These are phyloP conservation scores for Pyrocoelia pectoralis DNA, from an alignment of 2,888 invertebrate species.

Conservation along the genomic window DNA sequence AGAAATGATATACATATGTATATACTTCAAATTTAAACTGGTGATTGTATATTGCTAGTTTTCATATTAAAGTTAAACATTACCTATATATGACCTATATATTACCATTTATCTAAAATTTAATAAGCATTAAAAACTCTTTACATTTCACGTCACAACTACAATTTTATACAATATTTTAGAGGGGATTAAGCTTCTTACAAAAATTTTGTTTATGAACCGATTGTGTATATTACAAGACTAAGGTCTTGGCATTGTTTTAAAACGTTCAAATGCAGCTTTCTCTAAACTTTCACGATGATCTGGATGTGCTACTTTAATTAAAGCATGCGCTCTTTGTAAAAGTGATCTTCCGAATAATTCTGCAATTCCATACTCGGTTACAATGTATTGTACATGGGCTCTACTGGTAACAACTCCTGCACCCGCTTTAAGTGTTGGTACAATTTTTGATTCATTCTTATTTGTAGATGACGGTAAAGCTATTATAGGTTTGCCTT, in stretches of 20 bases:
- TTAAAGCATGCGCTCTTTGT: slow-evolving; percentile 89
- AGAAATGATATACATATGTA: too few relatives aligned
- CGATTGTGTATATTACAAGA: too few relatives aligned
- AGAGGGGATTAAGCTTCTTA: too few relatives aligned
- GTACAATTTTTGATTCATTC: slow-evolving; percentile 86
- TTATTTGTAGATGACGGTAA: slow-evolving; percentile 81
- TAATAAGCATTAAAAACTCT: too few relatives aligned
- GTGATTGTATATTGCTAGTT: too few relatives aligned
- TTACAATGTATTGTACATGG: slow-evolving; percentile 93
- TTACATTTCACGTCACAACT: too few relatives aligned
- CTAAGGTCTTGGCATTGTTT: slow-evolving; percentile 74
- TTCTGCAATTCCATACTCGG: slow-evolving; percentile 89
- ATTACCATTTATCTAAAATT: too few relatives aligned
- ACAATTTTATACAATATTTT: too few relatives aligned
- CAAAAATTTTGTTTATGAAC: too few relatives aligned
- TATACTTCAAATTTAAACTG: too few relatives aligned
- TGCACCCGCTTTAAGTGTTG: slow-evolving; percentile 84
- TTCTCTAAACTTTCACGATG: slow-evolving; percentile 86
- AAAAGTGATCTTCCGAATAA: slow-evolving; percentile 89
- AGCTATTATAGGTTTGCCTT: slow-evolving; percentile 92
- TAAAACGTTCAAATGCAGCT: slow-evolving; percentile 84
- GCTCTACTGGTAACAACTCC: slow-evolving; percentile 94
- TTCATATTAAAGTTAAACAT: too few relatives aligned
- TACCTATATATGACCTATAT: too few relatives aligned
- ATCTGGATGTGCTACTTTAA: slow-evolving; percentile 88